These are phyloP conservation scores for Mobula hypostoma DNA, from an alignment of 2,113 vertebrate species.

Conservation along the genomic window DNA sequence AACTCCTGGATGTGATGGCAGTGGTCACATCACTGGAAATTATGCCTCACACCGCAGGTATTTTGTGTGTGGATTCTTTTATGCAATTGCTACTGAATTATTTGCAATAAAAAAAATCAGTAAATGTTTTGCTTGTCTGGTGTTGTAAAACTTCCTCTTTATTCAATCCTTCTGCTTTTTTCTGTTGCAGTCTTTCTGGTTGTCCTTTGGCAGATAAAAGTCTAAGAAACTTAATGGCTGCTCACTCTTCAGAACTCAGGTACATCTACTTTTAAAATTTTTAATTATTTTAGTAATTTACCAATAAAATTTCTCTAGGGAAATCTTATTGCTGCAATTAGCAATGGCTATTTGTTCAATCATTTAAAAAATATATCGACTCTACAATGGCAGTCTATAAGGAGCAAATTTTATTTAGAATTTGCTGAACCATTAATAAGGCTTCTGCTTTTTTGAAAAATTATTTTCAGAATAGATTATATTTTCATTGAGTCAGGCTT, in stretches of 20 bases:
- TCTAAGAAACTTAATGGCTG: conserved; percentile 99
- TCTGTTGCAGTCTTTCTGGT: conserved; percentile 98
- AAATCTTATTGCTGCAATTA: background rate
- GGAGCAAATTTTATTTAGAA: background rate
- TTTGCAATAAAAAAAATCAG: background rate
- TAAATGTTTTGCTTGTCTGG: background rate
- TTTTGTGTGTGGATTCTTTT: conserved; percentile 42
- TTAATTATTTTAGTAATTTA: background rate
- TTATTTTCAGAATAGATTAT: background rate
- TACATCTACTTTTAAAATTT: conserved; percentile 71
- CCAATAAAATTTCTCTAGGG: background rate
- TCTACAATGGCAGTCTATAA: background rate
- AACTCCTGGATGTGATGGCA: conserved; percentile 94
- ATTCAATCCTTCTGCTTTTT: conserved; percentile 63
- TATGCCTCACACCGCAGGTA: conserved; percentile 99
- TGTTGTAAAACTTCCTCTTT: conserved; percentile 40
- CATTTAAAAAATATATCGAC: background rate
- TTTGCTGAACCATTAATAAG: background rate
- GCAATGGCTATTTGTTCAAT: background rate
- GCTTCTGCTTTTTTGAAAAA: background rate
- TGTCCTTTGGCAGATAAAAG: conserved; percentile 99
- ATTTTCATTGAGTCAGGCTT: background rate
- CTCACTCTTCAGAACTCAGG: conserved; percentile 99
- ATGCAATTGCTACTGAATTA: conserved; percentile 13
- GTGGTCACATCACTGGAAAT: conserved; percentile 97